Base-by-base conservation (phyloP, 2,797 vertebrate species). In the Mormyrus proboscirostris region DNA sequence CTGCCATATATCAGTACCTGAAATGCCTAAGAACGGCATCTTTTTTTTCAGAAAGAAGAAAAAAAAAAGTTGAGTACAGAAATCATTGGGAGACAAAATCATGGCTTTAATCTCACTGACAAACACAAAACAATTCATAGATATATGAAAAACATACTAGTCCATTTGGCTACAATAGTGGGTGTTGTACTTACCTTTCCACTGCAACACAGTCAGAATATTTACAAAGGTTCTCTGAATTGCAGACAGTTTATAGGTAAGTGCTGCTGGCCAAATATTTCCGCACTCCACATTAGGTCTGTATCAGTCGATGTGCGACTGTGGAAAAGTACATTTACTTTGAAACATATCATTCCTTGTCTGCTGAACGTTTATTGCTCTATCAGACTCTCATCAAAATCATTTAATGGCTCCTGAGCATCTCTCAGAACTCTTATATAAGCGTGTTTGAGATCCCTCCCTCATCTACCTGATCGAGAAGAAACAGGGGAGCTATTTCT, bases 1-100 rank as follows among this genome's bases (percentile, higher is more conserved):
- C 62, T 65, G 9, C 22, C 19, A n/a, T 22, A 59, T 2, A n/a
- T 2, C 55, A 22, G 4, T 2, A 59, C 55, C 55, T 22, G 22
- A 59, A 59, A 59, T 59, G 19, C 5, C 19, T 19, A 5, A n/a
- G 22, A 59, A 59, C 55, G 6, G n/a, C 19, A 55, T 19, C 19
- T 53, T 53, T 53, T 2, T 53, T 55, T 55, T 55, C 19, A 55
- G 19, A 55, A 55, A 55, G 53, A 19, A 55, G 16, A 19, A 19
- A 19, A 55, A 55, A 55, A 9, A 55, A 3, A 16, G 94, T 99
- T 99, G 92, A 99, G 96, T 88, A 98, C 98, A 1, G 98, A 99
- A 5, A 99, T 98, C 95, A 99, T 98, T 99, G 90, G 8, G 57
- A 29, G 29, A 87, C 73, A 50, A 16, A 22, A 25, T 53, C 22